Conservation (phyloP, 2,113 vertebrate genomes). For the Campylomormyrus numenius region DNA sequence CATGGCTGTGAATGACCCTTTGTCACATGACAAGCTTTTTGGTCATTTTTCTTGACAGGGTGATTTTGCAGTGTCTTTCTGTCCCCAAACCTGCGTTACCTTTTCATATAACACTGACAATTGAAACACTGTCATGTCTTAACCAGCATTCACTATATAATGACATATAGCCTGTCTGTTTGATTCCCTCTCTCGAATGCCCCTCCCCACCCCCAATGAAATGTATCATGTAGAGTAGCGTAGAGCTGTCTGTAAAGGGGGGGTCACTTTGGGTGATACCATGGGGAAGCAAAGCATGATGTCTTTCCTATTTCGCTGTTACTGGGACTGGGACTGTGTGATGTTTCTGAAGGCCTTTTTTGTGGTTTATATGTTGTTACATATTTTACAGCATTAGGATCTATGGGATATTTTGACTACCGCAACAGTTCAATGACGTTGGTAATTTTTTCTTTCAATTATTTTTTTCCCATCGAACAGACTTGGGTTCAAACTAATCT, state of each 20-base stretch:
- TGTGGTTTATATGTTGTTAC: slow-evolving; percentile 91
- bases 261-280: neutral
- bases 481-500: slow-evolving; percentile 56
- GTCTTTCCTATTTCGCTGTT: neutral
- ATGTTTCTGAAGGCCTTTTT: slow-evolving; percentile 72
- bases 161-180: neutral
- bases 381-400: slow-evolving; percentile 97
- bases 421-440: slow-evolving; percentile 91
- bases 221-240: slow-evolving; percentile 12
- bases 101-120: slow-evolving; percentile 15
- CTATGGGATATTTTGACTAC: slow-evolving; percentile 93
- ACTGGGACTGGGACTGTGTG: slow-evolving; percentile 24
- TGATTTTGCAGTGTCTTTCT: slow-evolving; percentile 28
- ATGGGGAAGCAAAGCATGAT: slow-evolving; percentile 38
- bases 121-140: slow-evolving; percentile 7
- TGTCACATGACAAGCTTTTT: neutral
- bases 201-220: neutral
- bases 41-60: slow-evolving; percentile 18
- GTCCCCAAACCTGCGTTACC: neutral
- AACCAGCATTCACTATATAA: neutral
- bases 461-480: slow-evolving; percentile 68
- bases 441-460: slow-evolving; percentile 89
- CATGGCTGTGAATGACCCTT: neutral
- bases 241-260: slow-evolving; percentile 2
- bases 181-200: slow-evolving; percentile 2